Evolutionary conservation across 2,113 vertebrate species (phyloP).

Genomic region (Neoarius graeffei): DNA sequence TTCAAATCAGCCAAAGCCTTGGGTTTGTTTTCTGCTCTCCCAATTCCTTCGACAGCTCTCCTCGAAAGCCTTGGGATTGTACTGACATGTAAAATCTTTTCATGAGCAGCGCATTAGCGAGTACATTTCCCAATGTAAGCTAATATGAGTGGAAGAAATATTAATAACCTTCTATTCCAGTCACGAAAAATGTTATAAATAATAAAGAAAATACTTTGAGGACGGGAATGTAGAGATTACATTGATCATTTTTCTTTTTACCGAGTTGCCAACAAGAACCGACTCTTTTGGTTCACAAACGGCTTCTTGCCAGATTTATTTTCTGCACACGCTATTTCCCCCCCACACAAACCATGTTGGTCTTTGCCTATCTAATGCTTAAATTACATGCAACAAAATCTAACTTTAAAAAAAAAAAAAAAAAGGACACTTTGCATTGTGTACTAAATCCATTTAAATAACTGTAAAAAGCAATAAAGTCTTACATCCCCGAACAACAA

Average conservation of each 20-base stretch:
- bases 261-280: neutral
- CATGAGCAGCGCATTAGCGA: neutral
- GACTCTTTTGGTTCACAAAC: neutral
- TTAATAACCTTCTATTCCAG: neutral
- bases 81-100: neutral
- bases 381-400: neutral
- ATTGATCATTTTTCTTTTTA: neutral
- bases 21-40: neutral
- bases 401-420: neutral
- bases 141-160: neutral
- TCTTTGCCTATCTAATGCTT: neutral
- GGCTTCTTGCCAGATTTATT: neutral
- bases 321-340: neutral
- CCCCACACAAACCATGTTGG: neutral
- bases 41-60: neutral
- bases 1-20: neutral
- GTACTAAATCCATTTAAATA: neutral
- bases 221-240: no score
- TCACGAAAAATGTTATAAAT: neutral
- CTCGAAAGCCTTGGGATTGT: neutral
- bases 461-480: neutral
- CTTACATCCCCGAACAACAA: no score
- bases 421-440: neutral
- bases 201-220: neutral
- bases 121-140: neutral